These are phyloP conservation scores for Natator depressus DNA, from an alignment of 2,113 vertebrate genomes.

Conservation along the genomic window DNA sequence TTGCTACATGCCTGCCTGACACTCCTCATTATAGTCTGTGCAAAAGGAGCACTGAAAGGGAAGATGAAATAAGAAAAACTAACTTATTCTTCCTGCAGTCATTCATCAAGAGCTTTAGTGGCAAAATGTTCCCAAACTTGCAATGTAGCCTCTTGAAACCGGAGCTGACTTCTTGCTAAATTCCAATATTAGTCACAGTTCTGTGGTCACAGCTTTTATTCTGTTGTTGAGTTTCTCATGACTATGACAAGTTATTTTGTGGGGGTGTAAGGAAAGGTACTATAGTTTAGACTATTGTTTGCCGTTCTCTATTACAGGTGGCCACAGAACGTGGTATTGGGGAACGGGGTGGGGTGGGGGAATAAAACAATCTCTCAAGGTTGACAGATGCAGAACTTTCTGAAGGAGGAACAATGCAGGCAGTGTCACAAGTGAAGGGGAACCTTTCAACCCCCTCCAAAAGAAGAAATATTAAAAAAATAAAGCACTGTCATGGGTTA, in stretches of 20 bases:
- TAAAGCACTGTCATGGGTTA: conserved; percentile 66
- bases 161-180: conserved; percentile 99
- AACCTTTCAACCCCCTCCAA: conserved; percentile 73
- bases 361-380: conserved; percentile 55
- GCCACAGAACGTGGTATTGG: conserved; percentile 39
- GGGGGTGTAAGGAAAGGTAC: conserved; percentile 26
- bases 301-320: conserved; percentile 42
- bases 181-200: conserved; percentile 98
- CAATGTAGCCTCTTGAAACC: conserved; percentile 91
- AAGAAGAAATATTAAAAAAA: conserved; percentile 76
- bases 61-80: conserved; percentile 76
- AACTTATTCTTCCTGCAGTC: conserved; percentile 82
- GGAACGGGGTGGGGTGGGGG: not conserved
- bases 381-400: conserved; percentile 53
- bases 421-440: conserved; percentile 64
- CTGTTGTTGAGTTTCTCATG: conserved; percentile 75
- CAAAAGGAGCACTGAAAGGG: conserved; percentile 86
- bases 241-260: conserved; percentile 72
- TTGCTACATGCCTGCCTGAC: conserved; percentile 85
- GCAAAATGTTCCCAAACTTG: conserved; percentile 88
- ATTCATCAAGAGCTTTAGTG: conserved; percentile 91
- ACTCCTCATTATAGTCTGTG: conserved; percentile 86
- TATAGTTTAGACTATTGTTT: conserved; percentile 42
- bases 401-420: conserved; percentile 61
- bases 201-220: conserved; percentile 70